These are phyloP conservation scores for Aporrectodea caliginosa DNA, from an alignment of 1,140 invertebrate species.

Conservation along the genomic window DNA sequence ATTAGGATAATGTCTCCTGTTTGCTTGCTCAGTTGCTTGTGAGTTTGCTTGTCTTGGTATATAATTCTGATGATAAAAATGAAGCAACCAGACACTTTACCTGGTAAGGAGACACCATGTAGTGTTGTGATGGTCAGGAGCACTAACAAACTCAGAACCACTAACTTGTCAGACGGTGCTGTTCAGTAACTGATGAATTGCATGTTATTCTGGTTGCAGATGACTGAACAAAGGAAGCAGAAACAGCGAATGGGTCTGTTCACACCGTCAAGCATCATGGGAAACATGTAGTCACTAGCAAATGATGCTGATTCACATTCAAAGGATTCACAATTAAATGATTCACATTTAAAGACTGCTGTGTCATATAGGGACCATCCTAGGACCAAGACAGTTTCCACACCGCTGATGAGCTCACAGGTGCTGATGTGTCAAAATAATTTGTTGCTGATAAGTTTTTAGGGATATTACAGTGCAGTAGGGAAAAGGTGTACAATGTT, in stretches of 20 bases:
- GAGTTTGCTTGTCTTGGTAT: not conserved
- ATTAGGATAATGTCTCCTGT: too few relatives aligned
- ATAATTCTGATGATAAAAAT: not conserved
- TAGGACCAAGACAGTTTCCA: too few relatives aligned
- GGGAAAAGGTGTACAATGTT: too few relatives aligned
- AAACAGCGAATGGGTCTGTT: constrained; percentile 82
- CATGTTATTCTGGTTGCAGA: constrained; percentile 57
- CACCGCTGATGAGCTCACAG: too few relatives aligned
- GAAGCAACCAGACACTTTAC: not conserved
- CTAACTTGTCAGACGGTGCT: not conserved
- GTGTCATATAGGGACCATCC: too few relatives aligned
- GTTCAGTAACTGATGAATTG: not conserved
- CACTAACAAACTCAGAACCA: not conserved
- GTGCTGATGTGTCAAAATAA: too few relatives aligned
- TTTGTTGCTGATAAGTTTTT: too few relatives aligned
- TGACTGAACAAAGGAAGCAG: constrained; percentile 90
- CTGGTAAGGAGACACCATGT: not conserved
- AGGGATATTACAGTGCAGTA: too few relatives aligned
- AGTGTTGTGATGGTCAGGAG: not conserved
- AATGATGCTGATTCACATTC: too few relatives aligned
- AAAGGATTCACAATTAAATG: too few relatives aligned
- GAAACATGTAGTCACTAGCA: constrained; percentile 15
- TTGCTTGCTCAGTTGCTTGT: not conserved
- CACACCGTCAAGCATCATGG: constrained; percentile 52
- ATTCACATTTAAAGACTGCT: too few relatives aligned